Evolutionary conservation across 2,888 invertebrate genomes (phyloP).

Genomic region (Hypomecis punctinalis): DNA sequence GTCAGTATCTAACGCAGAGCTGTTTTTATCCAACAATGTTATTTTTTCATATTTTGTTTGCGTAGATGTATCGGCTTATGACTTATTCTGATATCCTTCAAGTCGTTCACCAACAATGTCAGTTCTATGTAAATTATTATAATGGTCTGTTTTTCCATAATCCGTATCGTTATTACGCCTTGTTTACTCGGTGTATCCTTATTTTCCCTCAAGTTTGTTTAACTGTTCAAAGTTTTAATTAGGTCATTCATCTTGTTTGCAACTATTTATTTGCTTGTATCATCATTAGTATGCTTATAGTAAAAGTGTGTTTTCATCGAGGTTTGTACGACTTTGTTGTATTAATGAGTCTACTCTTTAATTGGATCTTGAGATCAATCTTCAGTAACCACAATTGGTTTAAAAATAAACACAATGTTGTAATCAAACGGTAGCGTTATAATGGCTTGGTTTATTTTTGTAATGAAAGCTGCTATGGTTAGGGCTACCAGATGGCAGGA

Average conservation of each 20-base stretch:
- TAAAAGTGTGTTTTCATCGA: neutral
- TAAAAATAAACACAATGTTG: constrained; percentile 35
- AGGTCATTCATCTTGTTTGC: constrained; percentile 11
- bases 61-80: constrained; percentile 8
- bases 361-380: constrained; percentile 7
- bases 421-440: constrained; percentile 52
- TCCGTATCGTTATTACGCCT: constrained; percentile 9
- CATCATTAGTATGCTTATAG: neutral
- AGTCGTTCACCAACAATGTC: constrained; percentile 11
- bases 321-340: neutral
- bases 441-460: constrained; percentile 40
- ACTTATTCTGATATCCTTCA: constrained; percentile 11
- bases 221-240: constrained; percentile 12
- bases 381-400: constrained; percentile 7
- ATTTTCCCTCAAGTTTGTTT: constrained; percentile 4
- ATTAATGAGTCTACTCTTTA: neutral
- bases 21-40: neutral
- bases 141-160: constrained; percentile 26
- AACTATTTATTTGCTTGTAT: neutral
- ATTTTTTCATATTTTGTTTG: neutral
- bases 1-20: too few relatives aligned
- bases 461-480: constrained; percentile 52
- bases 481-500: constrained; percentile 13
- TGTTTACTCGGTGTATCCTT: constrained; percentile 6
- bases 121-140: constrained; percentile 23